Percentiles rank a stretch among this genome's conserved stretches.
Conservation (phyloP, 2,888 invertebrate species). For the Microctonus hyperodae region DNA sequence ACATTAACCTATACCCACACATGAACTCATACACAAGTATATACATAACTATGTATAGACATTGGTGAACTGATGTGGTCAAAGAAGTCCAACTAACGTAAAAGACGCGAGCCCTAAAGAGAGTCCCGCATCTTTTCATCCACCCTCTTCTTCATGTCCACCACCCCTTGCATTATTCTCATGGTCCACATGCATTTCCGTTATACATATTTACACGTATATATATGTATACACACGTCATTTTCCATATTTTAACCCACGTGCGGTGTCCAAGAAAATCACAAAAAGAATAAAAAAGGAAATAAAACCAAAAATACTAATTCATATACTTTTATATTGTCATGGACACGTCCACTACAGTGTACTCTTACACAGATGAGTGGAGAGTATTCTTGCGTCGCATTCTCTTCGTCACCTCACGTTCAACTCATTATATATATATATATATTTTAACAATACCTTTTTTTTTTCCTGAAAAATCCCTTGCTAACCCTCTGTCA, state of each 20-base stretch:
- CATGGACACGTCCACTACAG: conserved; percentile 16
- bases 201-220: not conserved
- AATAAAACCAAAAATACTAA: not conserved
- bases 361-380: not conserved
- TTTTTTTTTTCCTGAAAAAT: not conserved
- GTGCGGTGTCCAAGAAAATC: not conserved
- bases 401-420: conserved; percentile 31
- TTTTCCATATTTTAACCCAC: not conserved
- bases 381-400: not conserved
- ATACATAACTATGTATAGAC: not conserved
- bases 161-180: not conserved
- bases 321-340: conserved; percentile 2
- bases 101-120: not conserved
- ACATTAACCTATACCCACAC: not conserved
- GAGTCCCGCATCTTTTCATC: not conserved
- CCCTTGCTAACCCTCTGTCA: not conserved
- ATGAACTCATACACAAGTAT: not conserved
- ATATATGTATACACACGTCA: no score
- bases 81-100: not conserved
- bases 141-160: not conserved
- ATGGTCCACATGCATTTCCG: not conserved
- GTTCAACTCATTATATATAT: conserved; percentile 31
- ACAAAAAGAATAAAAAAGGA: not conserved
- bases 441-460: conserved; percentile 18
- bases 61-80: not conserved